phyloP scores from a whole-genome alignment of 2,797 vertebrate species.

The Phataginus tetradactyla region DNA sequence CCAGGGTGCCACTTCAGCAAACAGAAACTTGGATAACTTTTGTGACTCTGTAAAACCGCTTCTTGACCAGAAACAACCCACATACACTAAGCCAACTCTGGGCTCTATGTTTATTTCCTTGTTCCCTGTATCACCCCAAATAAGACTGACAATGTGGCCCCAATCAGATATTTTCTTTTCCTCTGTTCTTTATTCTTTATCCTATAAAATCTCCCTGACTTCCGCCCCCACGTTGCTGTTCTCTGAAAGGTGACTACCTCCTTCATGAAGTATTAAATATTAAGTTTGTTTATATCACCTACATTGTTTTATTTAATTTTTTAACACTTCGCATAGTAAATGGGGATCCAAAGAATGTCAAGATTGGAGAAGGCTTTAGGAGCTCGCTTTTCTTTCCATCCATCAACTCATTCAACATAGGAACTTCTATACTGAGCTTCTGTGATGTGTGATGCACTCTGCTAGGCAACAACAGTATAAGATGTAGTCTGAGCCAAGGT shows the following conservation, averaged over 20 bases:
- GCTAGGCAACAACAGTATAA: neutral
- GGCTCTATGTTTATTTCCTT: neutral
- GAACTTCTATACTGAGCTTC: neutral
- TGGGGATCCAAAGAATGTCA: neutral
- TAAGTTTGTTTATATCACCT: neutral
- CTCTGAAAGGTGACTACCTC: neutral
- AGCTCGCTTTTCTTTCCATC: neutral
- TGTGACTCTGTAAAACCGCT: neutral
- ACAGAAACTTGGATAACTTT: neutral
- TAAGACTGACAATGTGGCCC: neutral
- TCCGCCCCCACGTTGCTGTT: neutral
- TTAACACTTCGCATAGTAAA: neutral
- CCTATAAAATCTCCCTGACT: neutral
- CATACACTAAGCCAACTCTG: neutral
- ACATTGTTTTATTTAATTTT: neutral
- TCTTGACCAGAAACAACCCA: neutral
- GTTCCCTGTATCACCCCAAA: neutral
- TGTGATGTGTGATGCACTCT: neutral
- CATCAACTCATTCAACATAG: neutral
- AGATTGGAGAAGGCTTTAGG: neutral
- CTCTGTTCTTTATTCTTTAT: neutral
- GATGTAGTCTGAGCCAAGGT: neutral
- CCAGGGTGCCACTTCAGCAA: neutral
- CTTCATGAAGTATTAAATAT: neutral
- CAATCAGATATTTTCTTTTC: neutral